Evolutionary conservation across 2,797 vertebrate species (phyloP), one percentile per base, ranked within the genome.

Genomic region (Bucorvus abyssinicus): DNA sequence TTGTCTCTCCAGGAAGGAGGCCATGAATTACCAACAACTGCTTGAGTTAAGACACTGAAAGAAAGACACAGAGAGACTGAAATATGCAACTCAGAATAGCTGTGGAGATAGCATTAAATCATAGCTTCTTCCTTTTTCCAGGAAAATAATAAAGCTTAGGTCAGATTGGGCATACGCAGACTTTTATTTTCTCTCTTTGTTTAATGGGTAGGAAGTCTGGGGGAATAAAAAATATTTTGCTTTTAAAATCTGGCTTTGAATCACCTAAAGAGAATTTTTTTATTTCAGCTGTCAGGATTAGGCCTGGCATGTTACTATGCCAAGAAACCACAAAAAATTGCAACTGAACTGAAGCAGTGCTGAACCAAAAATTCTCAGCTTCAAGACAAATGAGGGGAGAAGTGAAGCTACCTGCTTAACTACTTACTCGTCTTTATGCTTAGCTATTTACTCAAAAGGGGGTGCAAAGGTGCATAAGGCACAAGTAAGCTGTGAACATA

Each of bases 281-380:
- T 84, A 81, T 93, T 94, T 82, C 84, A 89, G 75, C 64, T 92
- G 94, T 89, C 84, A 89, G 88, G 96, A 84, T 85, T 92, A 89
- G 95, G 89, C 12, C 74, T 87, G 61, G 84, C 86, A 34, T 34
- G 34, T 57, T 75, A 83, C 87, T 69, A 27, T 12, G 27, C 34
- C 57, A 67, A 89, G 75, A 92, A 94, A 87, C 13, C 67, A 93
- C 81, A 76, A 90, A 84, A 70, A 32, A 84, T 4, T 56, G n/a
- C 60, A 38, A 67, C 21, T 63, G 59, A 91, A 82, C 23, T 15
- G 56, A 77, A 90, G 52, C 44, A 74, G 27, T 50, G 60, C 36
- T 89, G 53, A 95, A 83, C 45, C 38, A 83, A 83, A 70, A 70
- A 30, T 19, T 30, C 92, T 12, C 70, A 70, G 19, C 57, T 79